Conservation (phyloP, 2,888 invertebrate genomes). For the Himalopsyche kuldschensis region DNA sequence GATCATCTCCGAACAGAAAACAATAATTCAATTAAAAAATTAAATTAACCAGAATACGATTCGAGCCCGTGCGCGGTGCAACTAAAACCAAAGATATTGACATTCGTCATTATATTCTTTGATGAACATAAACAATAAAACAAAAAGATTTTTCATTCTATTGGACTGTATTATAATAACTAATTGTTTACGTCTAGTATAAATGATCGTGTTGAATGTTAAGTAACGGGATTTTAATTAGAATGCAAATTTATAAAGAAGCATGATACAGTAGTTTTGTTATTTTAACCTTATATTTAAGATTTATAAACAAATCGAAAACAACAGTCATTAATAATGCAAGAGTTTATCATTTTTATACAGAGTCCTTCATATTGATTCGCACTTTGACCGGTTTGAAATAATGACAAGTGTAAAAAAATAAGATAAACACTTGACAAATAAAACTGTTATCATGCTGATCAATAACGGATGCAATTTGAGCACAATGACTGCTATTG, state of each 20-base stretch:
- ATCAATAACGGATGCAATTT: no score
- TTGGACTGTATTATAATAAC: not conserved
- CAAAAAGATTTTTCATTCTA: not conserved
- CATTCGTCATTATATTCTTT: no score
- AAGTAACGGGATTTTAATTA: not conserved
- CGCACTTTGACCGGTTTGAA: not conserved
- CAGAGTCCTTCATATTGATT: not conserved
- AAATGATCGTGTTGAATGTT: not conserved
- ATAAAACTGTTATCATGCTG: no score
- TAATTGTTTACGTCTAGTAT: not conserved
- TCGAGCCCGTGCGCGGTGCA: no score
- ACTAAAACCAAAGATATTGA: no score
- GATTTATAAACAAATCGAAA: not conserved
- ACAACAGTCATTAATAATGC: not conserved
- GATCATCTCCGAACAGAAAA: no score
- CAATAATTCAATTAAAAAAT: no score
- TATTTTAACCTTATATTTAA: not conserved
- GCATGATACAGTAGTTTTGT: slow-evolving; percentile 33
- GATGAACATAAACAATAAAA: no score
- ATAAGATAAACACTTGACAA: no score
- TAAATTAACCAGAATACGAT: no score
- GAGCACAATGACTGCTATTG: no score
- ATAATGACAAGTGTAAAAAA: not conserved
- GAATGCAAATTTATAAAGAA: not conserved
- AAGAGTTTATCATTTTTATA: not conserved